Evolutionary conservation across 2,797 vertebrate genomes (phyloP), one percentile per base, ranked within the genome.

Genomic region (Tolypeutes matacus): DNA sequence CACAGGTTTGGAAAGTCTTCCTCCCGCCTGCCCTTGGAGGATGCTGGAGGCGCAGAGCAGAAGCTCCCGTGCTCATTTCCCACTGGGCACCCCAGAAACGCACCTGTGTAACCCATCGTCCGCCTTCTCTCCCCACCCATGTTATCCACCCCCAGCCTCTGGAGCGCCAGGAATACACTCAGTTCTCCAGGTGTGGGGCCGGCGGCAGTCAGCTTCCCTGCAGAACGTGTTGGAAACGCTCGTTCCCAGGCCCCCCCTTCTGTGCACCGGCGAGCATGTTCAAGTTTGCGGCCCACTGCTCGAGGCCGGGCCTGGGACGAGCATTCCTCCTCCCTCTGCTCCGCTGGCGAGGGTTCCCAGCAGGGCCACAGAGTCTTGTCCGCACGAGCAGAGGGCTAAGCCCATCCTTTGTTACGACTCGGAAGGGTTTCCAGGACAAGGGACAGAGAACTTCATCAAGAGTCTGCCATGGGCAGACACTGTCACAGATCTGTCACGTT

Each of bases 91-190:
- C 60, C 58, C n/a, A 76, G 27, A 81, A 73, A 60, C 1, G 20
- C 2, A 3, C 49, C 39, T 4, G 27, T 4, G 27, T 0, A 1
- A 39, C 34, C 29, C 34, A 5, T 60, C n/a, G 2, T 72, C 42
- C 8, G 0, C 39, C 46, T 49, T 18, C 15, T 5, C 14, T 2
- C 34, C 5, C 4, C 4, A 9, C 23, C 34, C 4, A 0, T 9
- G 9, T 23, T 46, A 36, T 15, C 46, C 20, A 76, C 34, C 39
- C 86, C 58, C 34, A 86, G 60, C 49, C 42, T 56, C 36, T 12
- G 10, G 42, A 6, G n/a, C 8, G 0, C 39, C 46, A 65, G 53
- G 53, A 80, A 25, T 39, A 29, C 15, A 2, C 1, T 7, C 14
- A 7, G 46, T 82, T 91, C 85, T 92, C 88, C n/a, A 5, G 36